Percentiles rank a stretch among this genome's conserved stretches.
Evolutionary conservation across 2,888 invertebrate genomes (phyloP).

Genomic region (Pristionchus exspectatus): DNA sequence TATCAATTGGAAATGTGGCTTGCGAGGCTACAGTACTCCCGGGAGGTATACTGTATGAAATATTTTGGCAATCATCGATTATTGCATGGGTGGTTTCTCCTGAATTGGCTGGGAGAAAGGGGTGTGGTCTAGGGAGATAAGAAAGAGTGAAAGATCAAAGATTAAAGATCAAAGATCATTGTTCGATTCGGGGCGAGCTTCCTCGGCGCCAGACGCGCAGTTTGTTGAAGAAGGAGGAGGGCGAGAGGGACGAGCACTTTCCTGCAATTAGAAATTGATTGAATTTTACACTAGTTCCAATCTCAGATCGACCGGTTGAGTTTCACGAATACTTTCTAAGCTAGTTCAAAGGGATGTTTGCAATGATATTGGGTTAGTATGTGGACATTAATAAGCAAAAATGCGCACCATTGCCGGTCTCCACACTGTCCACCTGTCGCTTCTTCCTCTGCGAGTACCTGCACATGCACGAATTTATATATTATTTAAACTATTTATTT

Average conservation of each 20-base stretch:
- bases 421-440: slow-evolving; percentile 61
- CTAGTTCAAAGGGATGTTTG: no score
- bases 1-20: slow-evolving; percentile 18
- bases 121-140: background rate
- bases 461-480: no score
- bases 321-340: no score
- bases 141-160: slow-evolving; percentile 27
- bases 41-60: background rate
- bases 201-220: slow-evolving; percentile 74
- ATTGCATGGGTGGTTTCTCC: slow-evolving; percentile 3
- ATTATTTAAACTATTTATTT: no score
- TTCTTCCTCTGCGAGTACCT: slow-evolving; percentile 78
- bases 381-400: no score
- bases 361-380: no score
- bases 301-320: background rate
- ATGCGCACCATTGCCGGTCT: slow-evolving; percentile 14
- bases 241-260: slow-evolving; percentile 75
- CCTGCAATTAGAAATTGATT: slow-evolving; percentile 49
- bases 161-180: slow-evolving; percentile 43
- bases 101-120: slow-evolving; percentile 4
- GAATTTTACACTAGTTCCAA: background rate
- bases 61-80: slow-evolving; percentile 7
- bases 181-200: slow-evolving; percentile 59
- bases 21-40: background rate
- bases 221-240: slow-evolving; percentile 71